Evolutionary conservation across 2,113 vertebrate genomes (phyloP).

Genomic region (Ramphastos sulfuratus): DNA sequence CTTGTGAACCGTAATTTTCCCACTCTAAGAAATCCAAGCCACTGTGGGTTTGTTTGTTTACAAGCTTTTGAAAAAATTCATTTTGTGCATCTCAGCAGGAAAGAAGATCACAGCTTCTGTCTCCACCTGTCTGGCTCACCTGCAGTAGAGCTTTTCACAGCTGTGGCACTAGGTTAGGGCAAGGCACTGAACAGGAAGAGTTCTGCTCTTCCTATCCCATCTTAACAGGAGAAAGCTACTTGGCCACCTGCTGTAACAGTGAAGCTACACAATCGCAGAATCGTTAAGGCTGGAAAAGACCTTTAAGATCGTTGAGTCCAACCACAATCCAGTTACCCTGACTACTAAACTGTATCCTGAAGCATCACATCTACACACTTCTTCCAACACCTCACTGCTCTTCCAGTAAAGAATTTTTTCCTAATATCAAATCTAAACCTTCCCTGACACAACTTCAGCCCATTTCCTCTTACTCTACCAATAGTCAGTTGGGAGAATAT

Average conservation of each 20-base stretch:
- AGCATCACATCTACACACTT: no score
- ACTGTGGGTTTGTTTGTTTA: neutral
- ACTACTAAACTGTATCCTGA: no score
- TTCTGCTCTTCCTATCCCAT: neutral
- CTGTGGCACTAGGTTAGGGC: neutral
- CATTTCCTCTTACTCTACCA: no score
- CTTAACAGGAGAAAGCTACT: neutral
- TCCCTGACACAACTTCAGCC: no score
- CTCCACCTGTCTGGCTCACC: neutral
- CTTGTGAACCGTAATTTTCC: neutral
- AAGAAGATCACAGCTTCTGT: neutral
- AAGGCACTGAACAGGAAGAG: neutral
- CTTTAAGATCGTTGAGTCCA: no score
- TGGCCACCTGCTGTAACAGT: fast-evolving
- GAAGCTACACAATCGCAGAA: neutral
- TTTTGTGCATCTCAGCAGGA: neutral
- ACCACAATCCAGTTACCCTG: no score
- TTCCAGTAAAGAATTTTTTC: no score
- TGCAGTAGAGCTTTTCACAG: neutral
- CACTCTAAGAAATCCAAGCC: neutral
- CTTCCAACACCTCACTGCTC: no score
- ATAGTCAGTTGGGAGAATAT: no score
- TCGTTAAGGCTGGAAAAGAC: no score
- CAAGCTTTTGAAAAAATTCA: neutral
- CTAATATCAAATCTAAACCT: no score